Conservation (phyloP, 2,888 invertebrate species). For the Esperia sulphurella region DNA sequence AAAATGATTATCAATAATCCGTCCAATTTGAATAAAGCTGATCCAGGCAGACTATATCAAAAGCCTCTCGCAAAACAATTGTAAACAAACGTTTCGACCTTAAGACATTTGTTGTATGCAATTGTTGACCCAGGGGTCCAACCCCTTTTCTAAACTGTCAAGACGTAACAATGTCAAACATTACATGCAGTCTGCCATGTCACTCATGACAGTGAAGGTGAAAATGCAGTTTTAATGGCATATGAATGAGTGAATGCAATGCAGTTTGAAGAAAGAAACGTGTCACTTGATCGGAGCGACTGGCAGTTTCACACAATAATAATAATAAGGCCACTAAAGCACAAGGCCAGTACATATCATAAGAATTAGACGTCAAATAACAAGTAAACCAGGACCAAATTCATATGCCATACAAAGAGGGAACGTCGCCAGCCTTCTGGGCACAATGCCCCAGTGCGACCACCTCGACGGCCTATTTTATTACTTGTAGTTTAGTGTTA, state of each 20-base stretch:
- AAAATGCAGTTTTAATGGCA: slow-evolving; percentile 50
- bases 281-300: not conserved
- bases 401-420: too few species aligned
- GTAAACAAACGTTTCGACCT: slow-evolving; percentile 38
- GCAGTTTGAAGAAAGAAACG: not conserved
- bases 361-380: too few species aligned
- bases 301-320: not conserved
- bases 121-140: slow-evolving; percentile 42
- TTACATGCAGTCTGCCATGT: slow-evolving; percentile 40
- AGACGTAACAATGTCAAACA: slow-evolving; percentile 38
- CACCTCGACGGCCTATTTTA: too few species aligned
- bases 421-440: too few species aligned
- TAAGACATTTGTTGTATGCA: slow-evolving; percentile 33
- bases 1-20: not conserved
- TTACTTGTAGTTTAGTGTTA: too few species aligned
- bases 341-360: too few species aligned
- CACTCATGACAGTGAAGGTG: slow-evolving; percentile 34
- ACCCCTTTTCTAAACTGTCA: slow-evolving; percentile 36
- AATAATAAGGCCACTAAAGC: too few species aligned
- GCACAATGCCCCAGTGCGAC: too few species aligned
- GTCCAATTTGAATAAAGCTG: slow-evolving; percentile 20
- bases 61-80: slow-evolving; percentile 26
- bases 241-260: not conserved
- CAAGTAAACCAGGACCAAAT: too few species aligned
- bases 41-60: slow-evolving; percentile 31